phyloP scores from a whole-genome alignment of 2,797 vertebrate species.

The Xenopus petersii region DNA sequence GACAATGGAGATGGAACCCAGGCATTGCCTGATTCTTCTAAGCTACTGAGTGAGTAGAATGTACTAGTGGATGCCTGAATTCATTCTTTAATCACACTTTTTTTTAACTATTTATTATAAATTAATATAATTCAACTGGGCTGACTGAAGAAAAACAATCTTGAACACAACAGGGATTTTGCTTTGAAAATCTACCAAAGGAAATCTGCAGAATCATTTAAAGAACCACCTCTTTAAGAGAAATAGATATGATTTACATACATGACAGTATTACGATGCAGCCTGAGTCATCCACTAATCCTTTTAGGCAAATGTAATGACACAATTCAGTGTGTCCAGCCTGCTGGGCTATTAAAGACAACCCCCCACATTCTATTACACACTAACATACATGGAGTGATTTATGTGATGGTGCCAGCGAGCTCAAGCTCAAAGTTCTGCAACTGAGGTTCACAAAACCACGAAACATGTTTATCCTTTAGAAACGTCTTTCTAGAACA shows the following conservation, averaged over 20 bases:
- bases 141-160: neutral
- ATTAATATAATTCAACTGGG: too few species aligned
- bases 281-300: constrained; percentile 23
- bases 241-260: constrained; percentile 29
- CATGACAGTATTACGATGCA: neutral
- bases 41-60: too few species aligned
- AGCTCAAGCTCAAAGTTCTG: too few species aligned
- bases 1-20: constrained; percentile 4
- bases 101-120: too few species aligned
- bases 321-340: constrained; percentile 14
- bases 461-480: too few species aligned
- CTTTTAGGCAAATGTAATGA: constrained; percentile 30
- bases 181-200: constrained; percentile 10
- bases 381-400: too few species aligned
- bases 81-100: too few species aligned
- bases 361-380: neutral
- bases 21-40: neutral
- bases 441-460: too few species aligned
- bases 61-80: too few species aligned
- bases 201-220: constrained; percentile 25
- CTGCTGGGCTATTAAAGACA: neutral
- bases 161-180: neutral
- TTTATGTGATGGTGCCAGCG: too few species aligned
- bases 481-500: too few species aligned
- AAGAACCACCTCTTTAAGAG: constrained; percentile 3